Percentiles rank a stretch among this genome's conserved stretches.
Evolutionary conservation across 2,113 vertebrate genomes (phyloP).

Genomic region (Paraplagusia blochii): DNA sequence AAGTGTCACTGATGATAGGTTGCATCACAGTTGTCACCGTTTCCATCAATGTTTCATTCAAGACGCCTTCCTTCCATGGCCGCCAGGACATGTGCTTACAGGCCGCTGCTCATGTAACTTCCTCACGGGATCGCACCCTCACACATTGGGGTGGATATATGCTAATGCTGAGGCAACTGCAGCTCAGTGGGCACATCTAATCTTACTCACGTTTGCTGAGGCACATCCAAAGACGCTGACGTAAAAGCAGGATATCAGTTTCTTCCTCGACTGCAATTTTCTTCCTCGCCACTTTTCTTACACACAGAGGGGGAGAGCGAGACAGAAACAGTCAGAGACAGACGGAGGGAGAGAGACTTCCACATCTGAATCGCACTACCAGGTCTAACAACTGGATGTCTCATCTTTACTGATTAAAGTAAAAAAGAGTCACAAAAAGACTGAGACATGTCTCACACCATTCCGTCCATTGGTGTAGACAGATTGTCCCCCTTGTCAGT

Average conservation of each 20-base stretch:
- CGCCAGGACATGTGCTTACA: conserved; percentile 14
- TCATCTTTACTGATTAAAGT: too few relatives aligned
- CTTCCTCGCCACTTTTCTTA: neutral
- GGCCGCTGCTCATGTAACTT: conserved; percentile 19
- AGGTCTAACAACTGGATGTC: too few relatives aligned
- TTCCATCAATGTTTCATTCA: conserved; percentile 62
- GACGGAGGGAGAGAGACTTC: too few relatives aligned
- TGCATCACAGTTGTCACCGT: conserved; percentile 29
- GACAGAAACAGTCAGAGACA: too few relatives aligned
- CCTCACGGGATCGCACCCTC: conserved; percentile 22
- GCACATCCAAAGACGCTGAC: conserved; percentile 35
- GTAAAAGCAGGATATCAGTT: neutral
- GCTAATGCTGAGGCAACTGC: conserved; percentile 17
- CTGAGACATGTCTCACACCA: conserved; percentile 25
- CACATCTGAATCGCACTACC: too few relatives aligned
- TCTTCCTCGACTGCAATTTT: neutral
- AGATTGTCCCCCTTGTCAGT: conserved; percentile 48
- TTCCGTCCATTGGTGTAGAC: conserved; percentile 23
- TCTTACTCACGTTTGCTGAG: conserved; percentile 31
- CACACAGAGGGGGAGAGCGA: neutral
- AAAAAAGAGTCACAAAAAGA: too few relatives aligned
- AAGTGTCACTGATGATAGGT: conserved; percentile 52
- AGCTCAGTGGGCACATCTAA: conserved; percentile 16
- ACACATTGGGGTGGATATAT: conserved; percentile 13
- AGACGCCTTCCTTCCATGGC: conserved; percentile 17